Evolutionary conservation across 2,888 invertebrate species (phyloP).

Genomic region (Eilema depressum): DNA sequence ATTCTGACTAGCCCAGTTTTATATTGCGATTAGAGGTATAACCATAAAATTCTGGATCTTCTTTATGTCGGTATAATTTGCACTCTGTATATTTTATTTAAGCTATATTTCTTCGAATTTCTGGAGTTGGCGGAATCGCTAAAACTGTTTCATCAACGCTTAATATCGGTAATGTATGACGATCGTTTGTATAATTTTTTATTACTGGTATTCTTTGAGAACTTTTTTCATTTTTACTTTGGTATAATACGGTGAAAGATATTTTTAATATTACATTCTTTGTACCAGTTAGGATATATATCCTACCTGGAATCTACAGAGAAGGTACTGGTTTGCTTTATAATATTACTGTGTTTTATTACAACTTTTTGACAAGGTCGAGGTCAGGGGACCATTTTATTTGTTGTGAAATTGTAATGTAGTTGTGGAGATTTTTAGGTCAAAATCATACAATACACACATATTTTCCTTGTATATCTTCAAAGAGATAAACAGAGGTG

Average conservation of each 20-base stretch:
- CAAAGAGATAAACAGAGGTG: neutral
- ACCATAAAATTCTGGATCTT: slow-evolving; percentile 71
- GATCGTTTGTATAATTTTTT: slow-evolving; percentile 65
- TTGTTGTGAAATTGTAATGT: slow-evolving; percentile 14
- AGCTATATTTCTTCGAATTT: slow-evolving; percentile 63
- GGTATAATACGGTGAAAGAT: slow-evolving; percentile 40
- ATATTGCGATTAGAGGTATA: slow-evolving; percentile 65
- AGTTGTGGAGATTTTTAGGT: neutral
- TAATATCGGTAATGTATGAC: slow-evolving; percentile 67
- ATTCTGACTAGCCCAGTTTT: slow-evolving; percentile 67
- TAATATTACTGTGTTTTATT: neutral
- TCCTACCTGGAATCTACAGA: neutral
- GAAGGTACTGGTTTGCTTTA: neutral
- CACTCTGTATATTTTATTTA: slow-evolving; percentile 67
- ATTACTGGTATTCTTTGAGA: slow-evolving; percentile 54
- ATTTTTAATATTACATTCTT: slow-evolving; percentile 28
- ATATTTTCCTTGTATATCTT: neutral
- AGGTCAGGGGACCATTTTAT: slow-evolving; percentile 16
- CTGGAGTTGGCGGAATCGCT: slow-evolving; percentile 55
- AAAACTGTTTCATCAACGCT: slow-evolving; percentile 66
- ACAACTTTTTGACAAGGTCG: neutral
- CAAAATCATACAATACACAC: neutral
- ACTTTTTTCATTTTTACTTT: slow-evolving; percentile 52
- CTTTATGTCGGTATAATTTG: slow-evolving; percentile 73
- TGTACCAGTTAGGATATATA: slow-evolving; percentile 3